Base-by-base conservation (phyloP, 2,797 vertebrate genomes). In the Mergus octosetaceus region DNA sequence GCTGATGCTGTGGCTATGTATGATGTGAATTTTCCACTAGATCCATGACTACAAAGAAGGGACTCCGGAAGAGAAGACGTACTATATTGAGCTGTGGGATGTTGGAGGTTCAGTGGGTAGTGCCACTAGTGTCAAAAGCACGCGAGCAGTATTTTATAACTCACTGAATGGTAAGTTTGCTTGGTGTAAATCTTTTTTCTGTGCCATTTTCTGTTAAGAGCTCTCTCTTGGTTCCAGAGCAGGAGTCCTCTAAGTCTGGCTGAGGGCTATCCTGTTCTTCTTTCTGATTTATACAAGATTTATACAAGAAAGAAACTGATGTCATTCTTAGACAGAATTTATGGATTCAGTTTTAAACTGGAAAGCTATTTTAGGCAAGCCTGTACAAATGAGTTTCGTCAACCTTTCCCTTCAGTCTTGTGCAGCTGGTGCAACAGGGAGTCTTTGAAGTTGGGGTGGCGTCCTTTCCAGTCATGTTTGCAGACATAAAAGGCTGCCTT, bases 41-140 rank as follows among this genome's bases (percentile, higher is more conserved):
- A 98, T 99, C 77, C 99, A 99, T 86, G 99, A 99, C 97, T 99
- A 99, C 95, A 99, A 98, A 97, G 99, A 99, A 96, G 99, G 99
- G 87, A 99, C 99, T 5, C 99, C 99, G 6, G 99, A 99, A 85
- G 99, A 99, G 97, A 99, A 99, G 98, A 99, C 99, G 0, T 99
- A 98, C 95, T 99, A 99, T 96, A 99, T 99, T 97, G 99, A 99
- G 96, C 97, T 99, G 45, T 99, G 99, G 99, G 99, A 99, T 97
- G 98, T 99, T 70, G 99, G 99, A 68, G 99, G 99, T 71, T 99
- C 99, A 16, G 98, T 99, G 79, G 99, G 99, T 91, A 98, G 98
- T 91, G 99, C 98, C 93, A 99, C 98, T 97, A 99, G 99, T 68
- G 96, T 99, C 92, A 99, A 99, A 98, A 99, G 99, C 97, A 99